Percentiles rank a stretch among this genome's conserved stretches.
Conservation (phyloP, 2,797 vertebrate species). For the Enteromius viviparus region DNA sequence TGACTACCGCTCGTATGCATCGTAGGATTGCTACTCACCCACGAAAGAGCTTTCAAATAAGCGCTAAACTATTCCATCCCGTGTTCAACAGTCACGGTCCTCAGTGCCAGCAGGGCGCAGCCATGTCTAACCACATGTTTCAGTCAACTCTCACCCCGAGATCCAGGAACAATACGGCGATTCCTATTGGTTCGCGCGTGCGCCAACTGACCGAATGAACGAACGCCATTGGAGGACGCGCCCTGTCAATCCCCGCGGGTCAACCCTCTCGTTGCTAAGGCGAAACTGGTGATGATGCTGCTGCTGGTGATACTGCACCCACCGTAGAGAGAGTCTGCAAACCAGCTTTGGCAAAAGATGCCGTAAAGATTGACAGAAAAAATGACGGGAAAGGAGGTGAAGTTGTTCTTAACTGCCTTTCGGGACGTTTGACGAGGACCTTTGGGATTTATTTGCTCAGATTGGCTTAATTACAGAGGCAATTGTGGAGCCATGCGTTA, state of each 20-base stretch:
- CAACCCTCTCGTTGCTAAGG: slow-evolving; percentile 76
- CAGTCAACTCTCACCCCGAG: slow-evolving; percentile 62
- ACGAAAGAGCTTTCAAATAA: slow-evolving; percentile 7
- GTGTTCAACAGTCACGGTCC: slow-evolving; percentile 3
- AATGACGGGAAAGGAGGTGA: slow-evolving; percentile 52
- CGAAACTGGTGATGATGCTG: slow-evolving; percentile 67
- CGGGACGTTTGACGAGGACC: slow-evolving; percentile 24
- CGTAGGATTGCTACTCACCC: neutral
- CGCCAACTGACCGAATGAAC: slow-evolving; percentile 58
- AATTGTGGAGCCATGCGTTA: slow-evolving; percentile 71
- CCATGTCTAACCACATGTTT: slow-evolving; percentile 66
- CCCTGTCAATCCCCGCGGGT: slow-evolving; percentile 62
- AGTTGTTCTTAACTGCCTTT: slow-evolving; percentile 44
- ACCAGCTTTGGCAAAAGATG: slow-evolving; percentile 58
- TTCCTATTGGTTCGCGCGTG: slow-evolving; percentile 66
- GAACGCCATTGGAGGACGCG: slow-evolving; percentile 62
- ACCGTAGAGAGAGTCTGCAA: slow-evolving; percentile 57
- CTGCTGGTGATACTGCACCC: slow-evolving; percentile 67
- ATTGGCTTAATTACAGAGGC: slow-evolving; percentile 60
- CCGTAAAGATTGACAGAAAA: slow-evolving; percentile 46
- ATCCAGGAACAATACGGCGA: slow-evolving; percentile 31
- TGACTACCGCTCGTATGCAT: neutral
- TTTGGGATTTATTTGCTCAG: slow-evolving; percentile 42
- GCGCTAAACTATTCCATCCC: neutral
- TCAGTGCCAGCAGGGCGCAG: slow-evolving; percentile 51